Percentiles rank a stretch among this genome's conserved stretches.
phyloP scores from a whole-genome alignment of 2,113 vertebrate genomes.

The Pelecanus crispus region DNA sequence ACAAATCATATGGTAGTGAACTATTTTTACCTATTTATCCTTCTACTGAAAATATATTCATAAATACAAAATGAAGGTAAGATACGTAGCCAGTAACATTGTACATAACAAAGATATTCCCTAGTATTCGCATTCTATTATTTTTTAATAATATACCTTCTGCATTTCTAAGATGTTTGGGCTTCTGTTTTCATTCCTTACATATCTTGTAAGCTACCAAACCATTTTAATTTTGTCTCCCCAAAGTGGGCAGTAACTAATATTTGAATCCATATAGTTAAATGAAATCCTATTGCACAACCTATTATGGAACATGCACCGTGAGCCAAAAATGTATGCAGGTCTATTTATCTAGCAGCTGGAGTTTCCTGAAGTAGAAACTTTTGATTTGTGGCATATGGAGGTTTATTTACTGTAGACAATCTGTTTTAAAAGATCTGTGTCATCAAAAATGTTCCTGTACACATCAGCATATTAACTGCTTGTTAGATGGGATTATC shows the following conservation, averaged over 20 bases:
- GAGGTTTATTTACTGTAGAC: not conserved
- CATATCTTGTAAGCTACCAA: not conserved
- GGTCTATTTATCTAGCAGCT: not conserved
- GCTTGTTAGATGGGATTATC: not conserved
- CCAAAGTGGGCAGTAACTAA: slow-evolving; percentile 12
- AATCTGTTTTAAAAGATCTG: slow-evolving; percentile 25
- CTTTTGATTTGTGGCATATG: slow-evolving; percentile 44
- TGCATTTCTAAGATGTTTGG: not conserved
- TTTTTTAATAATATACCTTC: slow-evolving; percentile 52
- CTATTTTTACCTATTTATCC: slow-evolving; percentile 79
- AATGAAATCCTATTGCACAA: slow-evolving; percentile 18
- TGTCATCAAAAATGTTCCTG: not conserved
- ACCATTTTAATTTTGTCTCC: slow-evolving; percentile 46
- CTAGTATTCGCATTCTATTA: slow-evolving; percentile 15
- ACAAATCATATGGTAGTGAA: slow-evolving; percentile 74
- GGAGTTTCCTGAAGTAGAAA: slow-evolving; percentile 39
- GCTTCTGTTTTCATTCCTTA: slow-evolving; percentile 1
- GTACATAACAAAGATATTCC: slow-evolving; percentile 45
- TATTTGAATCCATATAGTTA: not conserved
- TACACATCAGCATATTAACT: not conserved
- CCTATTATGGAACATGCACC: not conserved
- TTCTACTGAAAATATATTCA: slow-evolving; percentile 73
- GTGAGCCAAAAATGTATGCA: not conserved
- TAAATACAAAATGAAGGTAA: slow-evolving; percentile 73
- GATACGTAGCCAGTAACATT: slow-evolving; percentile 45